Base-by-base conservation (phyloP, 2,113 vertebrate genomes). In the Pimephales promelas region DNA sequence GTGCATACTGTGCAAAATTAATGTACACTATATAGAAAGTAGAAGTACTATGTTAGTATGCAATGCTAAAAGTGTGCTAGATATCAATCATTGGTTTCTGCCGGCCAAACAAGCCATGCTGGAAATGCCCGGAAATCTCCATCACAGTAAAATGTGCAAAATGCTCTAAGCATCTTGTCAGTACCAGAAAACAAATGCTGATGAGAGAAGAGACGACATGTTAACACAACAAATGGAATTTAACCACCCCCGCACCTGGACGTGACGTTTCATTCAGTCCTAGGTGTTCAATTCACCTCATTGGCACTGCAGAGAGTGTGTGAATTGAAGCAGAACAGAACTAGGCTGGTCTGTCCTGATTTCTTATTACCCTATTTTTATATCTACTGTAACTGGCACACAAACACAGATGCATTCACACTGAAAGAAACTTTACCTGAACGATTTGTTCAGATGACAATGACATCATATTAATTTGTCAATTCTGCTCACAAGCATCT, bases 321-420 rank as follows among this genome's bases (percentile, higher is more conserved):
- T 22, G 31, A 28, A 74, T 11, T 9, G 47, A 74, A 74, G 26
- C 7, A 3, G 14, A 56, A 40, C 49, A 77, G 52, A 77, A 59
- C 52, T 59, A 77, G 74, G 74, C 74, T 22, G 74, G 22, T 57
- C 7, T 57, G 74, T 31, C 74, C 74, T 77, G 28, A 77, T 77
- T 77, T 40, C 11, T n/a, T 75, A 34, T 54, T 5, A 75, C 26
- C 47, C 18, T 77, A 77, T 77, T 77, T 77, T 74, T 77, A 57
- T 14, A 57, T 40, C 31, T 59, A 77, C 20, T 40, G 74, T 36
- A 76, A 76, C 73, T 56, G 73, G 10, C 28, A 76, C 73, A 34
- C 47, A 57, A 56, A 76, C 28, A 76, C 4, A n/a, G 11, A 31
- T 28, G 47, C 26, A 76, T 11, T 5, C 5, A 11, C 70, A 49